Conservation (phyloP, 1,140 invertebrate species). For the Drosophila serrata region DNA sequence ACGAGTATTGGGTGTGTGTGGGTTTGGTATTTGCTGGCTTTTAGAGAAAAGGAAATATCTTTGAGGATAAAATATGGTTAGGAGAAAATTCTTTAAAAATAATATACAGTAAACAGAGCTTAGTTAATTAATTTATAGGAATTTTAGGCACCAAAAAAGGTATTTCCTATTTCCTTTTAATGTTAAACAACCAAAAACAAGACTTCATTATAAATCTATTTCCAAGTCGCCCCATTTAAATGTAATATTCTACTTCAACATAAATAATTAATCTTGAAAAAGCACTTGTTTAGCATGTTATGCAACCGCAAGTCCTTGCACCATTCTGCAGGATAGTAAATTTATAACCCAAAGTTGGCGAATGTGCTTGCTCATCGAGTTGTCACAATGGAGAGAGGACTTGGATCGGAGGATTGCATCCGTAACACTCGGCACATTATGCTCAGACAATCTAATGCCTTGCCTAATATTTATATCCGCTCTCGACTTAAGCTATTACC, state of each 20-base stretch:
- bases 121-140: too few species aligned
- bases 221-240: neutral
- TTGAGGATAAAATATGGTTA: neutral
- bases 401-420: conserved; percentile 23
- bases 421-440: conserved; percentile 46
- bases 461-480: conserved; percentile 72
- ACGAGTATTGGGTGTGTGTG: neutral
- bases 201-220: neutral
- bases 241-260: neutral
- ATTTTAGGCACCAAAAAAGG: too few species aligned
- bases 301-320: conserved; percentile 12
- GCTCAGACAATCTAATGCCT: conserved; percentile 62
- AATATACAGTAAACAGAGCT: neutral
- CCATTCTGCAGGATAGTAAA: conserved; percentile 14
- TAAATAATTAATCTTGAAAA: conserved; percentile 13
- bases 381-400: conserved; percentile 16
- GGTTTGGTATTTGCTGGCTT: neutral
- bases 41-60: neutral
- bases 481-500: conserved; percentile 73
- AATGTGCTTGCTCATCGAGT: conserved; percentile 47
- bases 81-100: neutral
- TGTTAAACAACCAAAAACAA: neutral
- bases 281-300: conserved; percentile 8
- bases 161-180: too few species aligned
- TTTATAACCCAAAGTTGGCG: conserved; percentile 30